Evolutionary conservation across 2,888 invertebrate species (phyloP), one percentile per base, ranked within the genome.

Genomic region (Pyrochroa serraticornis): DNA sequence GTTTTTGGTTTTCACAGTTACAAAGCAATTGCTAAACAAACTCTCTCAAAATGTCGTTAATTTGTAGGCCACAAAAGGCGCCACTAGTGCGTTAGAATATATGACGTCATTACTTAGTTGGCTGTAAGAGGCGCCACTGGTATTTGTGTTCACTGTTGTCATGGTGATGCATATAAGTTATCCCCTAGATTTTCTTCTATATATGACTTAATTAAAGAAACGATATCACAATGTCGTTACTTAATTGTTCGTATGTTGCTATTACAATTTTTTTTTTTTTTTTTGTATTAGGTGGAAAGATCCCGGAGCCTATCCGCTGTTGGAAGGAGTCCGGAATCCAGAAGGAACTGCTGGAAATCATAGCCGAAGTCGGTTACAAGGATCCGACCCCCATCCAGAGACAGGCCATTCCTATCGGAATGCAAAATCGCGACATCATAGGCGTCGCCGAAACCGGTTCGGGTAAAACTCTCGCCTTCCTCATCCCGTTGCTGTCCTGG

Each of bases 301-400:
- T 99, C 69, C 97, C 99, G 0, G 95, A 96, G 81, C 99, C 99
- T 0, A 88, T 99, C 56, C 85, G 99, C 33, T 88, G 85, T 60
- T 99, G 99, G 99, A 91, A 90, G 63, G 99, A 99, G 81, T 94
- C 93, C 2, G 88, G 88, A 9, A 90, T 98, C 68, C 93, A 93
- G 31, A 84, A 86, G 67, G 96, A 97, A 76, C 88, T 99, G 56
- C 84, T 94, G 77, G 95, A 97, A 48, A 95, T 98, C 58, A 95
- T 99, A 65, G 91, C 92, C 62, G 88, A 91, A 79, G 93, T 97
- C 62, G 97, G 97, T 1, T 98, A 98, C 74, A 95, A 92, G 79
- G 99, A 99, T 73, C 96, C 99, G 0, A 98, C 99, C 0, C 99
- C 99, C 2, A 99, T 99, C 82, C 99, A 99, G 80, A 83, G 98